Percentiles rank a stretch among this genome's conserved stretches.
These are phyloP conservation scores for Enteromius treurensis DNA, from an alignment of 2,797 vertebrate species.

Conservation along the genomic window DNA sequence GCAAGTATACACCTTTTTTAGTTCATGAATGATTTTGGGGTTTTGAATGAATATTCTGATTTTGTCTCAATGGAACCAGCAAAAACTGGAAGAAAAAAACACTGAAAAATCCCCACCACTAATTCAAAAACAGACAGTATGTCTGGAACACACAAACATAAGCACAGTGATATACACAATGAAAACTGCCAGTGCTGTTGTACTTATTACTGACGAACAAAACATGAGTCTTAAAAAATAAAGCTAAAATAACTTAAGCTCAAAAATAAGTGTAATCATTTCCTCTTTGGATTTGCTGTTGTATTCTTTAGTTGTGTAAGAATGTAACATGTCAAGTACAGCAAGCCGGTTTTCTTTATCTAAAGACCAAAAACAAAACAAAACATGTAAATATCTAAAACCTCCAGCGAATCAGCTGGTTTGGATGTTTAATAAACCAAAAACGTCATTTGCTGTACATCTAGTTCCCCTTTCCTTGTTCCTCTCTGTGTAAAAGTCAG, in stretches of 20 bases:
- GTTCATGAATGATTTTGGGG: neutral
- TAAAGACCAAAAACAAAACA: neutral
- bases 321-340: constrained; percentile 10
- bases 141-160: neutral
- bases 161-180: neutral
- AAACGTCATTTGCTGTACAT: constrained; percentile 23
- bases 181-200: neutral
- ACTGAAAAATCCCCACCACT: neutral
- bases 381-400: neutral
- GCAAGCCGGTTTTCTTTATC: neutral
- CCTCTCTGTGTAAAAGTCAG: constrained; percentile 33
- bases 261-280: neutral
- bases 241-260: neutral
- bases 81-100: neutral
- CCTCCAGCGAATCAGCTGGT: neutral
- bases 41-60: neutral
- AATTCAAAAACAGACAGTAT: neutral
- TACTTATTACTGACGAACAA: neutral
- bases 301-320: neutral
- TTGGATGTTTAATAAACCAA: constrained; percentile 15
- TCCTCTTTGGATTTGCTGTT: neutral
- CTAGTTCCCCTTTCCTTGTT: constrained; percentile 29
- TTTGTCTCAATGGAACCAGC: neutral
- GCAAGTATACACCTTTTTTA: neutral
- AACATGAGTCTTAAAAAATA: neutral